Base-by-base conservation (phyloP, 2,888 invertebrate species). In the Nomada ferruginata region DNA sequence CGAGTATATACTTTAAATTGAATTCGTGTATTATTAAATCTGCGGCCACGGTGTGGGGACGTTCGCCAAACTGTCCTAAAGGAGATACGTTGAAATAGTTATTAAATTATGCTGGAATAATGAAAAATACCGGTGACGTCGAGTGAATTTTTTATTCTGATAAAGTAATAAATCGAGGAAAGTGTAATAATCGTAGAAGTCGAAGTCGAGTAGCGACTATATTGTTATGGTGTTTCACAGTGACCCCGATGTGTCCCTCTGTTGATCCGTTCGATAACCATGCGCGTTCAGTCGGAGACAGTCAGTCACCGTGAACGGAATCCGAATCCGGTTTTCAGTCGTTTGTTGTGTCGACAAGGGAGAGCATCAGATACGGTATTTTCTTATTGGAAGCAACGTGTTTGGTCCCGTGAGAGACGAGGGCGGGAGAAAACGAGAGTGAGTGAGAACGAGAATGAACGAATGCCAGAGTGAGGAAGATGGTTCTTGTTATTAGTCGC, bases 321-420 rank as follows among this genome's bases (percentile, higher is more conserved):
- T 59, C 42, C 42, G 61, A 70, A 11, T 20, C 20, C n/a, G 53
- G 20, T 53, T 44, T 50, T 44, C 57, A 18, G 36, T 66, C n/a
- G 29, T 42, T 44, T 65, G 57, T 18, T 36, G 44, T 44, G 71
- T 1, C 66, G 44, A 70, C n/a, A 65, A 36, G 59, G 20, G 5
- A 65, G 42, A 69, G 36, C 36, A 36, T 36, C 36, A 73, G 63
- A 73, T 64, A 64, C 68, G 81, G 65, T 82, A 82, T 76, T 82
- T 83, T 83, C 70, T 82, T 70, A 77, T 70, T 63, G 82, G 78
- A 57, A 59, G 66, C 82, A 66, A 82, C 73, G 70, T 75, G 47
- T 73, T 77, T 73, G 66, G 77, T 70, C 79, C 73, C 74, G 70
- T 50, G 74, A 47, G 53, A 18, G 55, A 50, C 44, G 55, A 4